Evolutionary conservation across 2,888 invertebrate genomes (phyloP).

Genomic region (Agrilus biguttatus): DNA sequence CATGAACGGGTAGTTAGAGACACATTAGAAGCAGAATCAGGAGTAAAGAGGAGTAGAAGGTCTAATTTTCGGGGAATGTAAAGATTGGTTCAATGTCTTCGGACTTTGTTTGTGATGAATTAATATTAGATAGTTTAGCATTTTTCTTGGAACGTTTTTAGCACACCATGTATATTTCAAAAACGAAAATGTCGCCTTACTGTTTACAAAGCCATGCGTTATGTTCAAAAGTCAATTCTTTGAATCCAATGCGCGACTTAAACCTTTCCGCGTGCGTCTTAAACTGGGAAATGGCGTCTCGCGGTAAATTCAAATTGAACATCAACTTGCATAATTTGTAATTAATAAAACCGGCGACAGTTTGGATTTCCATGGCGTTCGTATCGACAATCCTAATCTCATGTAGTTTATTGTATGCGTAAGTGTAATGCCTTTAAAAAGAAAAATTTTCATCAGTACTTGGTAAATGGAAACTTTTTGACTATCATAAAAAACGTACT

Average conservation of each 20-base stretch:
- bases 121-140: too few species aligned
- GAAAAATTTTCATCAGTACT: slow-evolving; percentile 1
- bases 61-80: too few species aligned
- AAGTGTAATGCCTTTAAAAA: slow-evolving; percentile 56
- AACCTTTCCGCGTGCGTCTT: slow-evolving; percentile 84
- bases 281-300: slow-evolving; percentile 92
- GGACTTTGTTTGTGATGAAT: too few species aligned
- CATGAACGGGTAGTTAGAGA: too few species aligned
- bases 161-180: neutral
- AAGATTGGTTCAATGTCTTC: too few species aligned
- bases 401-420: slow-evolving; percentile 79
- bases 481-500: slow-evolving; percentile 31
- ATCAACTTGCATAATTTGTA: slow-evolving; percentile 88
- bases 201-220: slow-evolving; percentile 91
- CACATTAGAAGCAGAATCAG: too few species aligned
- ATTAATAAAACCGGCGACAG: slow-evolving; percentile 87
- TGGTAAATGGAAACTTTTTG: too few species aligned
- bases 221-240: slow-evolving; percentile 85
- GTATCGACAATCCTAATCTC: slow-evolving; percentile 82
- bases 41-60: too few species aligned
- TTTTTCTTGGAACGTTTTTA: neutral
- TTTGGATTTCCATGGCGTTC: slow-evolving; percentile 85
- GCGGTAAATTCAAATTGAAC: slow-evolving; percentile 76
- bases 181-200: slow-evolving; percentile 35
- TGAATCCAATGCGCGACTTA: slow-evolving; percentile 63